Conservation (phyloP, 2,113 vertebrate genomes). For the Corythornis vintsioides region DNA sequence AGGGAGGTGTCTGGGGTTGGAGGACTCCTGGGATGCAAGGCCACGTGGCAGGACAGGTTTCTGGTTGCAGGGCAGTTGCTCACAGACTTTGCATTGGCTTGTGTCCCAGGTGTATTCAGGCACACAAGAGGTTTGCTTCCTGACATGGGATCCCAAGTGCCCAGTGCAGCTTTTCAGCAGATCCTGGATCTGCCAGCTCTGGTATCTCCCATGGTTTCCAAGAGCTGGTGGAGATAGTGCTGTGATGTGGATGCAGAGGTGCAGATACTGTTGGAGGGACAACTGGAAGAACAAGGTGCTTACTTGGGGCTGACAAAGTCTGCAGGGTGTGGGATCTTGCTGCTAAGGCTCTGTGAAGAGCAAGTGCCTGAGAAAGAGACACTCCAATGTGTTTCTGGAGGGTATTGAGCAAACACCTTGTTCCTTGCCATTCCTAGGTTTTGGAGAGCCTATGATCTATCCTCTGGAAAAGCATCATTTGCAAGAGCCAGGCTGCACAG, state of each 20-base stretch:
- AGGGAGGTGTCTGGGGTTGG: neutral
- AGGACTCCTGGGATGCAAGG: neutral
- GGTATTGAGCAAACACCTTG: neutral
- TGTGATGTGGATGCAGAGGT: neutral
- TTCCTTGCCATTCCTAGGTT: neutral
- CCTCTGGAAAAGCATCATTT: neutral
- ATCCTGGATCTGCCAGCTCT: neutral
- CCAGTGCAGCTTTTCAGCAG: neutral
- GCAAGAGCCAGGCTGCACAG: neutral
- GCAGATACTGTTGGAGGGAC: neutral
- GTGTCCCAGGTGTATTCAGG: neutral
- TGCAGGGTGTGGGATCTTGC: neutral
- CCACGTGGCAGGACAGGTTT: neutral
- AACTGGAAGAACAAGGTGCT: neutral
- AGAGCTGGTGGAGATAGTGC: neutral
- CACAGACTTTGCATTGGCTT: neutral
- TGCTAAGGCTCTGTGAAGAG: neutral
- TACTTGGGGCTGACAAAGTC: neutral
- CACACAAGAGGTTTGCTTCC: neutral
- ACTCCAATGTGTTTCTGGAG: neutral
- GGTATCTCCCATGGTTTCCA: accelerated
- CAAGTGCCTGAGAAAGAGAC: neutral
- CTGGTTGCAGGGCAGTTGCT: neutral
- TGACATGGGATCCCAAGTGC: neutral
- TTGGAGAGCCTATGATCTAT: neutral